Conservation (phyloP, 2,113 vertebrate genomes). For the Pica pica region DNA sequence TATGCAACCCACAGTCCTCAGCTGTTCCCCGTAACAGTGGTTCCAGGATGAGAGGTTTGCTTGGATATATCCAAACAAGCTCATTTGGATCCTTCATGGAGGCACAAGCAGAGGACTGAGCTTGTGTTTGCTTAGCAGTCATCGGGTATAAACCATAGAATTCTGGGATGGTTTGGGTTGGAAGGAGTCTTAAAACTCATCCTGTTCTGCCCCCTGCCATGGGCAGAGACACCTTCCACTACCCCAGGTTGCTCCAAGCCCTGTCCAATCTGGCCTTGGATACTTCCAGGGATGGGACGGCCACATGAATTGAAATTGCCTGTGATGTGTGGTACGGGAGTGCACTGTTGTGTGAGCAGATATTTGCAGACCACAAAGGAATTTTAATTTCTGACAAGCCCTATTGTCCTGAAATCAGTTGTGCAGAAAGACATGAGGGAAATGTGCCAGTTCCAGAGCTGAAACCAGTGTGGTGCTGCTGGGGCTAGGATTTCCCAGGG, state of each 20-base stretch:
- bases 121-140: not conserved
- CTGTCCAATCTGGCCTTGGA: not conserved
- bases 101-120: not conserved
- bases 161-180: not conserved
- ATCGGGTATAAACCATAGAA: not conserved
- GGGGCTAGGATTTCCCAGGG: not conserved
- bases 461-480: not conserved
- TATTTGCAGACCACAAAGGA: not conserved
- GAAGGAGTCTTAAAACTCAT: not conserved
- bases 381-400: not conserved
- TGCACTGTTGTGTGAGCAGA: not conserved
- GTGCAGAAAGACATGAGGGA: not conserved
- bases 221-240: not conserved
- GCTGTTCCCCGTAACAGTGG: fast-evolving
- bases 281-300: not conserved
- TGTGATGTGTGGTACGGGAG: not conserved
- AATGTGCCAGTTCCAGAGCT: not conserved
- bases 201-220: not conserved
- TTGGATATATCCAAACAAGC: not conserved
- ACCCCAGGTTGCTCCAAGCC: not conserved
- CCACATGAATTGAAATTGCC: not conserved
- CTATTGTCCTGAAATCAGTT: not conserved
- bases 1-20: not conserved
- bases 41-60: not conserved
- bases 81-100: fast-evolving